These are phyloP conservation scores for Drosophila rellima DNA, from an alignment of 2,888 invertebrate genomes.

Conservation along the genomic window DNA sequence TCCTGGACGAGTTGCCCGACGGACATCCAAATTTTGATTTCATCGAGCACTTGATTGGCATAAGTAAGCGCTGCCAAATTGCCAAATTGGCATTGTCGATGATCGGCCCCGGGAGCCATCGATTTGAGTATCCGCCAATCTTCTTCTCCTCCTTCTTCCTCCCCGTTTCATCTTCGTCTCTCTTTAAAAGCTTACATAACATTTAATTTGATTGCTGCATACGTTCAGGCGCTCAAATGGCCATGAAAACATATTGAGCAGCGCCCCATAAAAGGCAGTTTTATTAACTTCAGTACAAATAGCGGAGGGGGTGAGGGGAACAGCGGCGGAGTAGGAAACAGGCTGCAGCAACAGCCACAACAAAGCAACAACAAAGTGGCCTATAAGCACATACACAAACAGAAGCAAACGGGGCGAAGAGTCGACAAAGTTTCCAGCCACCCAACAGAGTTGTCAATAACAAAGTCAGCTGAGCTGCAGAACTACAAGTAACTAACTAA, in stretches of 20 bases:
- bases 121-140: slow-evolving; percentile 18
- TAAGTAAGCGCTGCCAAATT: slow-evolving; percentile 65
- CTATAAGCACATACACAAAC: slow-evolving; percentile 61
- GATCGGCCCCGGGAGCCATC: slow-evolving; percentile 46
- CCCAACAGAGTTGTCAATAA: slow-evolving; percentile 41
- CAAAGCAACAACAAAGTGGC: slow-evolving; percentile 70
- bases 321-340: neutral
- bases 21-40: slow-evolving; percentile 66
- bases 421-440: slow-evolving; percentile 13
- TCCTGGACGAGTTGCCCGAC: slow-evolving; percentile 28
- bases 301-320: slow-evolving; percentile 9
- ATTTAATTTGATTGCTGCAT: slow-evolving; percentile 81
- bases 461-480: neutral
- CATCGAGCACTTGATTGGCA: slow-evolving; percentile 75
- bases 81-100: slow-evolving; percentile 59
- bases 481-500: no score
- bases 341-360: slow-evolving; percentile 39
- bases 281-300: slow-evolving; percentile 76
- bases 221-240: slow-evolving; percentile 69
- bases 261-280: slow-evolving; percentile 76
- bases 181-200: slow-evolving; percentile 73
- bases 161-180: neutral
- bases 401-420: slow-evolving; percentile 32
- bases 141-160: neutral
- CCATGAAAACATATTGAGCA: slow-evolving; percentile 79